Conservation (phyloP, 2,113 vertebrate species). For the Tretioscincus oriximinensis region DNA sequence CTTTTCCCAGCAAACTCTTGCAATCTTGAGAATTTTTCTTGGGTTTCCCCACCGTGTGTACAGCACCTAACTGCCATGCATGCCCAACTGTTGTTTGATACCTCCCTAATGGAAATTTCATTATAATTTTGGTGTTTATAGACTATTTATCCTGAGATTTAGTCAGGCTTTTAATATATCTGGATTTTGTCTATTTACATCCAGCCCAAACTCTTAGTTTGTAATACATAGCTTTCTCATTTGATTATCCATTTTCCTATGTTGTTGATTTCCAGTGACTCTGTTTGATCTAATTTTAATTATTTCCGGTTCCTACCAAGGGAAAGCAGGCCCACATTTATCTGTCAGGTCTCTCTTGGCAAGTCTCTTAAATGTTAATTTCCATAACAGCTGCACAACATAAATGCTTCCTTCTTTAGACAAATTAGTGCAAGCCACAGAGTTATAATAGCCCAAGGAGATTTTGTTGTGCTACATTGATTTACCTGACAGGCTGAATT, state of each 20-base stretch:
- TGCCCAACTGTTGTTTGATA: no score
- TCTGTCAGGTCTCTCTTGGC: not conserved
- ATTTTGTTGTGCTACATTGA: not conserved
- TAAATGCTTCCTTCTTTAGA: not conserved
- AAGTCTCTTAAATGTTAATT: conserved; percentile 20
- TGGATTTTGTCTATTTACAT: conserved; percentile 19
- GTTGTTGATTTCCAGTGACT: not conserved
- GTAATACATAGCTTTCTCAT: not conserved
- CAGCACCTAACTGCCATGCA: no score
- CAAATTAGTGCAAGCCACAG: conserved; percentile 15
- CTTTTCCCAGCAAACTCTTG: no score
- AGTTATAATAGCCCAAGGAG: conserved; percentile 4
- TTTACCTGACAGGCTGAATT: conserved; percentile 26
- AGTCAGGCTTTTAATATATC: not conserved
- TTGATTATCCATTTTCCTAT: not conserved
- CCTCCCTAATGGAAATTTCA: not conserved
- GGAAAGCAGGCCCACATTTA: not conserved
- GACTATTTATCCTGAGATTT: not conserved
- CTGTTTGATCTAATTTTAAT: not conserved
- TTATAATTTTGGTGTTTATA: not conserved
- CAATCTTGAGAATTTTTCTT: no score
- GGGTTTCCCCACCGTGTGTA: no score
- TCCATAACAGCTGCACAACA: not conserved
- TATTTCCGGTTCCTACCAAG: conserved; percentile 8
- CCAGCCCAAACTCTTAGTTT: not conserved